Evolutionary conservation across 2,797 vertebrate species (phyloP), one percentile per base, ranked within the genome.

Genomic region (Enteromius thamalakanensis): DNA sequence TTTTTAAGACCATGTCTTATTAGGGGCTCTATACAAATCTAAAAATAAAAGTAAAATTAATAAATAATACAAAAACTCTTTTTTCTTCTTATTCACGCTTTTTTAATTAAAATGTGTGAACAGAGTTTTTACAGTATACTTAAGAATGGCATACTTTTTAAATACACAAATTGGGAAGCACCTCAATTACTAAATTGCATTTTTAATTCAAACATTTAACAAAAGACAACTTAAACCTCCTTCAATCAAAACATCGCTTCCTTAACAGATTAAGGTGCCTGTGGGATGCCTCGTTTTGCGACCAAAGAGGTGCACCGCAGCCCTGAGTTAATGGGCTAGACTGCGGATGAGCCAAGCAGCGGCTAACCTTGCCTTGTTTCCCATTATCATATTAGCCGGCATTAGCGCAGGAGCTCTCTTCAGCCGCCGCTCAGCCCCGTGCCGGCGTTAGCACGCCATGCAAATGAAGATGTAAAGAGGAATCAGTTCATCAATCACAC

Each of bases 401-500:
- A 82, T 87, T 89, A 67, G 84, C 70, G 67, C 60, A 86, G 70
- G 84, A 88, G 87, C 86, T 91, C 76, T 89, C 90, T 88, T 90
- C 90, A 89, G 87, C 81, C 87, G 85, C 86, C 5, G 70, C 77
- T 79, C 53, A 87, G 91, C 92, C 88, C 51, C 12, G 6, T 88
- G 86, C 2, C 53, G 89, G 87, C 83, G 86, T 89, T 89, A 90
- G 79, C 74, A 58, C 75, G 84, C 0, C 21, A 93, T 92, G 91
- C 91, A 92, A 94, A 96, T 95, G 90, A 94, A 96, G 93, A 89
- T 91, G 91, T 93, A 90, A 89, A 91, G 89, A 91, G 89, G 91
- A 93, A 92, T 93, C 90, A 93, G 84, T 93, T 94, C 94, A 95
- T 96, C 94, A 93, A 91, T 96, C 94, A 94, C 93, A 89, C 84